Evolutionary conservation across 2,113 vertebrate species (phyloP).

Genomic region (Pseudorasbora parva): DNA sequence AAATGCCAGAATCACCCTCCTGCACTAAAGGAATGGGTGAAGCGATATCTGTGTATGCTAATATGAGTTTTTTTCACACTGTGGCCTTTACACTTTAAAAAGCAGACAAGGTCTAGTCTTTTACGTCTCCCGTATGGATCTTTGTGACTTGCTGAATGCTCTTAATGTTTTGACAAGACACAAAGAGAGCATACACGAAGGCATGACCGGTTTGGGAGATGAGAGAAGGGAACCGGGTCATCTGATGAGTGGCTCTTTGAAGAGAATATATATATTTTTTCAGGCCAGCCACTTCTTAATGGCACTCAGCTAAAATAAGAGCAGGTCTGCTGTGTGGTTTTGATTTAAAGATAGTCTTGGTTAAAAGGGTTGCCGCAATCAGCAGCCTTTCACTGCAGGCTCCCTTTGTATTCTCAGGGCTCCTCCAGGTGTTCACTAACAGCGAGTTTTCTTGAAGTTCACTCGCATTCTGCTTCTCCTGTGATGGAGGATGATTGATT

Average conservation of each 20-base stretch:
- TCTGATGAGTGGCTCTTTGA: conserved; percentile 23
- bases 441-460: conserved; percentile 1
- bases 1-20: neutral
- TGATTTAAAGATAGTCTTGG: conserved; percentile 15
- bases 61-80: conserved; percentile 16
- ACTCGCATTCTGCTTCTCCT: neutral
- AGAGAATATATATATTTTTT: neutral
- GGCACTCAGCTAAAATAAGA: conserved; percentile 5
- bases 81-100: neutral
- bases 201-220: conserved; percentile 14
- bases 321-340: conserved; percentile 9
- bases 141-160: conserved; percentile 9
- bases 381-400: neutral
- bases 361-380: neutral
- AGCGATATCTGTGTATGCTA: neutral
- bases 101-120: neutral
- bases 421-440: neutral
- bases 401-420: neutral
- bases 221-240: conserved; percentile 24
- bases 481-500: neutral
- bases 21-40: neutral
- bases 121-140: neutral
- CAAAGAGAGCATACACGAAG: conserved; percentile 11
- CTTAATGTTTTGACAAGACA: conserved; percentile 27
- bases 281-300: neutral